These are phyloP conservation scores for Pantelozetes paolii DNA, from an alignment of 2,888 invertebrate species.

Conservation along the genomic window DNA sequence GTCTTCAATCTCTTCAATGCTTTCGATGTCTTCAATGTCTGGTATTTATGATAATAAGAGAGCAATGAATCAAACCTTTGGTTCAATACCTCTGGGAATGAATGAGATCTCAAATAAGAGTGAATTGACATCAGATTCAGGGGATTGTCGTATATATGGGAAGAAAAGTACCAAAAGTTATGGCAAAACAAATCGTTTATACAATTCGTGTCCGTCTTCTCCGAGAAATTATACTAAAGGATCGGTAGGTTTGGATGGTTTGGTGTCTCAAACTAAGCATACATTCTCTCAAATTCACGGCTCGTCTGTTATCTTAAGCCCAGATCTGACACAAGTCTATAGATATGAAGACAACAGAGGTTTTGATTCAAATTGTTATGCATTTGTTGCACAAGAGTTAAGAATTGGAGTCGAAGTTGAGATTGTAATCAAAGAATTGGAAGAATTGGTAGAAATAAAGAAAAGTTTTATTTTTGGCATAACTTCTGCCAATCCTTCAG, in stretches of 20 bases:
- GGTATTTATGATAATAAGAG: no score
- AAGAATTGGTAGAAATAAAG: constrained; percentile 2
- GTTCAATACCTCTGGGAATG: no score
- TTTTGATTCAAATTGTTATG: neutral
- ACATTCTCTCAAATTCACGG: neutral
- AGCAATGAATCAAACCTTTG: no score
- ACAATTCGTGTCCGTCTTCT: constrained; percentile 17
- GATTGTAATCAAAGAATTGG: neutral
- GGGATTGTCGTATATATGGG: neutral
- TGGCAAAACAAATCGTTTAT: neutral
- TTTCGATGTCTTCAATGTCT: no score
- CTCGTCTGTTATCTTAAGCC: neutral
- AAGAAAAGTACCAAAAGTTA: neutral
- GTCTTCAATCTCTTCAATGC: no score
- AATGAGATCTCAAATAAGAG: no score
- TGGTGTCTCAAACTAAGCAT: neutral
- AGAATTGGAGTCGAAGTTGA: neutral
- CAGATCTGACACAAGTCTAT: neutral
- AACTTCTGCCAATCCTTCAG: neutral
- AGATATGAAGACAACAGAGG: neutral
- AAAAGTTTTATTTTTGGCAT: constrained; percentile 6
- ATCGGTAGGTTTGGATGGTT: no score
- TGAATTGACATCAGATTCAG: neutral
- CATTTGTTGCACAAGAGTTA: neutral
- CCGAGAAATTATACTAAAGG: neutral